These are phyloP conservation scores for Allacma fusca DNA, from an alignment of 2,888 invertebrate species.

Conservation along the genomic window DNA sequence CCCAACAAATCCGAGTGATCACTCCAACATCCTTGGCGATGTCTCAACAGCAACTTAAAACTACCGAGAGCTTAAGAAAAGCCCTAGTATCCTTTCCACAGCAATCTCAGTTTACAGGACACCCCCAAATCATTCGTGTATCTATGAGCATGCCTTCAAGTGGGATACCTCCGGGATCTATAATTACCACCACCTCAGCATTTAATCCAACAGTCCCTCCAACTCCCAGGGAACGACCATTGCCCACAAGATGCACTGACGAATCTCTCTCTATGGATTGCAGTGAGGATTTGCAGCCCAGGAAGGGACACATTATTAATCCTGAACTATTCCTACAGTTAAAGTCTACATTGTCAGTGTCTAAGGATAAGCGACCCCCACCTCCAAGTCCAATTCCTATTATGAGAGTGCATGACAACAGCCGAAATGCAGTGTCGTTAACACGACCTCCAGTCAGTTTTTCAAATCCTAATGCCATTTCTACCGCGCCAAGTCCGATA, in stretches of 20 bases:
- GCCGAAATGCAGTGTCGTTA: neutral
- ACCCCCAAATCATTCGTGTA: neutral
- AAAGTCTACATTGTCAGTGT: conserved; percentile 32
- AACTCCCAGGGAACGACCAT: conserved; percentile 17
- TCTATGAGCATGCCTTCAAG: neutral
- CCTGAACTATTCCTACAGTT: conserved; percentile 33
- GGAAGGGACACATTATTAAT: neutral
- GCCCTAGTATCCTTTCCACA: too few species aligned
- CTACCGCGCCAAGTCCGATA: neutral
- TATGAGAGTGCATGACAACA: neutral
- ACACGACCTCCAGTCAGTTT: neutral
- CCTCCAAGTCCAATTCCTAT: neutral
- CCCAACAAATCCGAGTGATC: too few species aligned
- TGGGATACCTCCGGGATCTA: neutral
- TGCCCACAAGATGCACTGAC: conserved; percentile 40
- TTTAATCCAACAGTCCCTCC: neutral
- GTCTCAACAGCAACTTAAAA: too few species aligned
- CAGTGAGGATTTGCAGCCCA: neutral
- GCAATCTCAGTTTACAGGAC: neutral
- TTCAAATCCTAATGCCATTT: neutral
- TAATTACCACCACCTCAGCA: too few species aligned
- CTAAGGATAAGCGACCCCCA: conserved; percentile 19
- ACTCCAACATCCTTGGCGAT: too few species aligned
- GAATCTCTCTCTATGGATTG: conserved; percentile 22
- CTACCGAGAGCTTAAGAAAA: too few species aligned